phyloP scores from a whole-genome alignment of 2,797 vertebrate genomes.

The Gymnocypris eckloni region DNA sequence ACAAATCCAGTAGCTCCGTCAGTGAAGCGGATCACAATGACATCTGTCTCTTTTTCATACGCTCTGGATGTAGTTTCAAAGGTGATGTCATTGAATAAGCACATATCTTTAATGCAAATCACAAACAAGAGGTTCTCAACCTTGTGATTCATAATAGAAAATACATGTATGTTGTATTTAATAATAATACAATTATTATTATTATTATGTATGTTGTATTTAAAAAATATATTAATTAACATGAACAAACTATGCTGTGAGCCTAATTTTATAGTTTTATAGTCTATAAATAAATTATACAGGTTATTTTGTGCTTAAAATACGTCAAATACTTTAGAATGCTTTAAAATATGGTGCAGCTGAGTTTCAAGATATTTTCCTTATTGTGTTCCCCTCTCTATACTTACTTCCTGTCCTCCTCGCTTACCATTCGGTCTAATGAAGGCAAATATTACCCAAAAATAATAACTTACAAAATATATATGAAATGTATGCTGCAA shows the following conservation, averaged over 20 bases:
- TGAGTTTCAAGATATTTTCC: background rate
- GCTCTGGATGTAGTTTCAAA: slow-evolving; percentile 80
- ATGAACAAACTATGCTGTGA: background rate
- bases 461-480: background rate
- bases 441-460: background rate
- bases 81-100: slow-evolving; percentile 64
- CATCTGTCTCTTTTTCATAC: slow-evolving; percentile 85
- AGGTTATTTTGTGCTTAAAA: background rate
- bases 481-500: background rate
- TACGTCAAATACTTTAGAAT: background rate
- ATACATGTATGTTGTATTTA: background rate
- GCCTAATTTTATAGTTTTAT: background rate
- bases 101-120: background rate
- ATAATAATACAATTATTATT: no score
- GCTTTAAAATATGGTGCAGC: no score
- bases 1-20: slow-evolving; percentile 49
- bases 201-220: background rate
- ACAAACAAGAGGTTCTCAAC: background rate
- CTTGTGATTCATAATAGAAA: background rate
- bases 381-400: background rate
- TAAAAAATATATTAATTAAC: background rate
- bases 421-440: background rate
- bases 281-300: background rate
- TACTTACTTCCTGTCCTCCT: background rate
- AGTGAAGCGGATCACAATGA: slow-evolving; percentile 74